Evolutionary conservation across 1,140 invertebrate species (phyloP), one percentile per base, ranked within the genome.

Genomic region (Danaus plexippus): DNA sequence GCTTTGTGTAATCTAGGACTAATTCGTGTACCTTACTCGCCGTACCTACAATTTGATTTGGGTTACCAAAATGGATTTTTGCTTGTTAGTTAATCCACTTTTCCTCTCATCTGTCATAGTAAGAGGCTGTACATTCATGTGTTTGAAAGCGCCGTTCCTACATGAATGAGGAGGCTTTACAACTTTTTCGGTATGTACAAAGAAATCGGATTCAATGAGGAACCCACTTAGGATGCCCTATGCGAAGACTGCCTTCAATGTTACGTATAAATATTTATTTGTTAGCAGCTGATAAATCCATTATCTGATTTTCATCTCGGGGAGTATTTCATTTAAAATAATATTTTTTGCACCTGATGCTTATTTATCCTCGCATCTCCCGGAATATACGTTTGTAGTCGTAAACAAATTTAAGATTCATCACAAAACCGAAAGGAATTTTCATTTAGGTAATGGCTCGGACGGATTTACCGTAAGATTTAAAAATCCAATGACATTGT

Each of bases 241-340:
- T 67, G 64, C 54, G 59, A 66, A 67, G 64, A 64, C 53, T 61
- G 52, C 59, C 65, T 73, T 62, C 67, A 69, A 67, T 65, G 64
- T 74, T 68, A 74, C 71, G 71, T 74, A 68, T 63, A 71, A 67
- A 75, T 69, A 66, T 77, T 73, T 79, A 62, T 67, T 74, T 70
- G 63, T 67, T 75, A 61, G 65, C 73, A 76, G 72, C 72, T 78
- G 64, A 64, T 67, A 52, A 52, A 71, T 66, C 65, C 53, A 62
- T 59, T 70, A 66, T 61, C 60, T 54, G 67, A 60, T 73, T 66
- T 70, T 67, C 70, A 73, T 70, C 62, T 66, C 51, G 54, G 66
- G 70, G 58, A 72, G 70, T 67, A 66, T 54, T 51, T 43, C 43
- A 43, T n/a, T 55, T 61, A 52, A 44, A 44, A 47, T 44, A 55